Percentiles rank a stretch among this genome's conserved stretches.
Conservation (phyloP, 2,888 invertebrate species). For the Corbicula japonica region DNA sequence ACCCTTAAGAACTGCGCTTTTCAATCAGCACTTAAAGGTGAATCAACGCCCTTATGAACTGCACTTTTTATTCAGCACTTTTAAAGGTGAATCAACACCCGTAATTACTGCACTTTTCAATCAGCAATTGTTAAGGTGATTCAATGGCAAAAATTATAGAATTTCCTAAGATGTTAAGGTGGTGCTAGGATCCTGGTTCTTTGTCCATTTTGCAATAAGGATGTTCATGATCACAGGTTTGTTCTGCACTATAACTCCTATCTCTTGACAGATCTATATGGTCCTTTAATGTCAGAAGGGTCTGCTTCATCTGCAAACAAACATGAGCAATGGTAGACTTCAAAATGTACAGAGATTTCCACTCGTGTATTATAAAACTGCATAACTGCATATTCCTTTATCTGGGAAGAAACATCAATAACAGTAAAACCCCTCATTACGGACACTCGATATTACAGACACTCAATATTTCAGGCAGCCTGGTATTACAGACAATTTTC, state of each 20-base stretch:
- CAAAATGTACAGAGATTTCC: background rate
- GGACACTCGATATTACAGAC: background rate
- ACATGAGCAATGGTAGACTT: background rate
- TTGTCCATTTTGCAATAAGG: background rate
- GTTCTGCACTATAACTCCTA: background rate
- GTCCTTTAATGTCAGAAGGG: slow-evolving; percentile 60
- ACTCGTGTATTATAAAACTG: background rate
- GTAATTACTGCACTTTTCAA: no score
- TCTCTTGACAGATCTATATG: slow-evolving; percentile 48
- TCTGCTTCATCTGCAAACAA: slow-evolving; percentile 69
- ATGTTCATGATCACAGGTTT: slow-evolving; percentile 2
- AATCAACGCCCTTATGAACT: no score
- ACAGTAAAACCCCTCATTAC: background rate
- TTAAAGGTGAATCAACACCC: no score
- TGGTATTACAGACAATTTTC: no score
- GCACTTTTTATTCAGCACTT: no score
- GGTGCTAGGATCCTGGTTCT: slow-evolving; percentile 20
- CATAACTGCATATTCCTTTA: background rate
- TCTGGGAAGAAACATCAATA: background rate
- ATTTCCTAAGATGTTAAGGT: no score
- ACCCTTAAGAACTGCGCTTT: no score
- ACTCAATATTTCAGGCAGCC: no score
- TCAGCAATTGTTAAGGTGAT: background rate
- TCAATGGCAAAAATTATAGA: background rate
- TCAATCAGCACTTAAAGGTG: no score